Percentiles rank a stretch among this genome's conserved stretches.
phyloP scores from a whole-genome alignment of 2,888 invertebrate genomes.

The Pocota personata region DNA sequence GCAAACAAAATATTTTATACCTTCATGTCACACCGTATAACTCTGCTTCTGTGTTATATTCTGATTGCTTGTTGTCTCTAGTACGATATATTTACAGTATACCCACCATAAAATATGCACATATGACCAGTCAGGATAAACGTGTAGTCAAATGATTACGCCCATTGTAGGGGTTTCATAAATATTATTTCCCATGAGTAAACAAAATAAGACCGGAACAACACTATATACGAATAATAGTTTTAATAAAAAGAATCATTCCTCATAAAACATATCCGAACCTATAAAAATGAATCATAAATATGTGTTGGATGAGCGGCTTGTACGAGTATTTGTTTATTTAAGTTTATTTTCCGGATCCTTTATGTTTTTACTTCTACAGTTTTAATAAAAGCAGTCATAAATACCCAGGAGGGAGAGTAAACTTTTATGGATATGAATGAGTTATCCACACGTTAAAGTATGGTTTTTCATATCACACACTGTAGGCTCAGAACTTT shows the following conservation, averaged over 20 bases:
- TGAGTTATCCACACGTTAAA: background rate
- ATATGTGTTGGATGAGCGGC: slow-evolving; percentile 1
- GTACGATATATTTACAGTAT: background rate
- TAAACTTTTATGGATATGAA: background rate
- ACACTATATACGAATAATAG: background rate
- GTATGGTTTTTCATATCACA: background rate
- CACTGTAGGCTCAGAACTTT: background rate
- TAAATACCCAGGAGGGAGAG: background rate
- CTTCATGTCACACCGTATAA: no score
- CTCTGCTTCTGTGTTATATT: no score
- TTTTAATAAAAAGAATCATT: background rate
- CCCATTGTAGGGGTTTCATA: background rate
- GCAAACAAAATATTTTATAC: no score
- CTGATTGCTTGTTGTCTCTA: no score
- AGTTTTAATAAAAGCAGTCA: background rate
- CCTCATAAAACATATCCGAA: background rate
- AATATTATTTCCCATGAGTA: background rate
- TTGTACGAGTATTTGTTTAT: background rate
- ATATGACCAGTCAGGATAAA: background rate
- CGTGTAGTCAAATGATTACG: background rate
- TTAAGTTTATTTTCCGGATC: background rate
- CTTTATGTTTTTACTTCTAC: background rate
- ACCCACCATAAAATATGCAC: no score
- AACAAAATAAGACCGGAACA: background rate
- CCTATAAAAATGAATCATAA: slow-evolving; percentile 6